A percentile compares a stretch with the other conserved stretches of the same genome.
phyloP scores from a whole-genome alignment of 2,888 invertebrate genomes.

The Entomobrya multifasciata region DNA sequence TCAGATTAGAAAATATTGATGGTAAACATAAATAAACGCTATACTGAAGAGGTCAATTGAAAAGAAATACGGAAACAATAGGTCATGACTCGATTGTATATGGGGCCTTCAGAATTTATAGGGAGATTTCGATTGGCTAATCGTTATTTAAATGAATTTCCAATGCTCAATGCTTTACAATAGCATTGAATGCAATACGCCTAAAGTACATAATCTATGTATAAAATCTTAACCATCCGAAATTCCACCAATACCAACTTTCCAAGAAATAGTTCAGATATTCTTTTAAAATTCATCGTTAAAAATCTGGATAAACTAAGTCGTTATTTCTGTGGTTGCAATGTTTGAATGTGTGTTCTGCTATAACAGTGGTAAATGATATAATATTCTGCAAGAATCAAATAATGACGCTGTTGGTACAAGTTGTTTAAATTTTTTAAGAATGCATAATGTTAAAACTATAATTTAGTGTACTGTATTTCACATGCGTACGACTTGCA shows the following conservation, averaged over 20 bases:
- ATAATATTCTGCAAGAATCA: background rate
- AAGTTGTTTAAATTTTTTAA: background rate
- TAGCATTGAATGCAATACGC: background rate
- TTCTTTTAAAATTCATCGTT: background rate
- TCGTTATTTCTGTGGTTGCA: too few species aligned
- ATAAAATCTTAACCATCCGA: background rate
- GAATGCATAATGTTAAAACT: too few species aligned
- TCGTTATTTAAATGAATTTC: too few species aligned
- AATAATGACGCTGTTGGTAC: constrained; percentile 40
- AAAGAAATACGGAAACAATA: too few species aligned
- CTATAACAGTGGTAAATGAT: background rate
- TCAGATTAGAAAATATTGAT: too few species aligned
- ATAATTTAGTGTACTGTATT: too few species aligned
- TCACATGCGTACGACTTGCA: constrained; percentile 29
- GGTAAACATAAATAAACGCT: too few species aligned
- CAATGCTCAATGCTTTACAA: background rate
- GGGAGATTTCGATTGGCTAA: too few species aligned
- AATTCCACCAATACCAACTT: background rate
- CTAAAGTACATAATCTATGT: background rate
- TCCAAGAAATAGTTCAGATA: background rate
- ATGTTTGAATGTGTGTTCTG: too few species aligned
- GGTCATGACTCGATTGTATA: too few species aligned
- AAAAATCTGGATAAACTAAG: too few species aligned
- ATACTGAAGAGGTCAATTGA: too few species aligned
- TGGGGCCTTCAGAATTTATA: constrained; percentile 24